Base-by-base conservation (phyloP, 2,113 vertebrate genomes). In the Catagonus wagneri region DNA sequence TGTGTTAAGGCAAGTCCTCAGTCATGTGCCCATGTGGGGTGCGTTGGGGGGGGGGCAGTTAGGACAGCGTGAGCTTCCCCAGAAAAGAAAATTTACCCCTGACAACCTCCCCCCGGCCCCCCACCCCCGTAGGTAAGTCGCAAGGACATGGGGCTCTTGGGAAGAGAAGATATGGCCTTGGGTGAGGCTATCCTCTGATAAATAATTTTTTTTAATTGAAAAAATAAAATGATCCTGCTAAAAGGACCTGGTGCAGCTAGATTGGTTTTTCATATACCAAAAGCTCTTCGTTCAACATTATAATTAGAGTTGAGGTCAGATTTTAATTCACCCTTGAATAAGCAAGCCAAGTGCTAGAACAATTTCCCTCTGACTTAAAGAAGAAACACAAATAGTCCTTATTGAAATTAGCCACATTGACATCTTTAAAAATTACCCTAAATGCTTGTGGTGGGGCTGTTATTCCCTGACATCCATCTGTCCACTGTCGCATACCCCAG, bases 261-360 rank as follows among this genome's bases (percentile, higher is more conserved):
- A 65, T 16, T 74, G 76, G 87, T 54, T 87, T 83, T 27, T 83
- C 29, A 29, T 56, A 56, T 68, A 81, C 61, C 56, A 78, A 56
- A 94, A 86, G 8, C 32, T 36, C 19, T 83, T 97, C 58, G 15
- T 83, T 90, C n/a, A n/a, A 92, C 52, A 81, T 63, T 63, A 84
- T 6, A 69, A 22, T 65, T 68, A 68, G 27, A 88, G 13, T 75
- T 92, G 61, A 88, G 7, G 20, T 72, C 44, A 83, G 32, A 54
- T 83, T 86, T 94, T 72, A 79, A 66, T 90, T 84, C 1, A 50
- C 22, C 44, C 23, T 63, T 10, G 3, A 90, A 74, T 93, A 44
- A 34, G n/a, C 14, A 83, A 92, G 27, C 6, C 1, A 15, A 93
- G 19, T 11, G 34, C 19, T 58, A 66, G 71, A 95, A 56, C 2